Evolutionary conservation across 2,888 invertebrate species (phyloP).

Genomic region (Bellardia bayeri): DNA sequence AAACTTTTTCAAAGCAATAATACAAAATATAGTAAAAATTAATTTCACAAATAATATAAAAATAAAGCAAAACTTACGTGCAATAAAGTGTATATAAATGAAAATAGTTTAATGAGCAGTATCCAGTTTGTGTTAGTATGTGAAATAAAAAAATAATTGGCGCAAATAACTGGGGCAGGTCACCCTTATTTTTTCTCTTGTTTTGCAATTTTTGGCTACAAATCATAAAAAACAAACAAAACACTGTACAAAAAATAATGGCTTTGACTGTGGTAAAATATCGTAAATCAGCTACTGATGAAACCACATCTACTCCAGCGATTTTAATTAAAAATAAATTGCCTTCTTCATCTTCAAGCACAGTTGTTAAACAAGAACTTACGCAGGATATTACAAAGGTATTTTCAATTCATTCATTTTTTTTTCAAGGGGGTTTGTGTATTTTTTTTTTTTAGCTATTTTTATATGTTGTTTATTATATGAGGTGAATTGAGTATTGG

Average conservation of each 20-base stretch:
- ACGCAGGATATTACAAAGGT: slow-evolving; percentile 45
- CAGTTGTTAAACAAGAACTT: slow-evolving; percentile 9
- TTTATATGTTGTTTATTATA: background rate
- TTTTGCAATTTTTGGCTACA: background rate
- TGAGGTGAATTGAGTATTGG: too few species aligned
- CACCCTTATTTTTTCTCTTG: slow-evolving; percentile 3
- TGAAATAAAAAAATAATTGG: slow-evolving; percentile 13
- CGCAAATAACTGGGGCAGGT: slow-evolving; percentile 46
- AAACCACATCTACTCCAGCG: slow-evolving; percentile 70
- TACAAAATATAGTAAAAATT: background rate
- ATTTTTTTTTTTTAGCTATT: background rate
- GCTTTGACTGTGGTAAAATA: slow-evolving; percentile 79
- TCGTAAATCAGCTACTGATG: slow-evolving; percentile 74
- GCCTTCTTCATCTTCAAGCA: slow-evolving; percentile 51
- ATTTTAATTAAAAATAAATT: slow-evolving; percentile 73
- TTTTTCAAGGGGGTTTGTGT: background rate
- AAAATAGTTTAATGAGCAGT: background rate
- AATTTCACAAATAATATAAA: background rate
- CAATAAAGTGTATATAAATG: background rate
- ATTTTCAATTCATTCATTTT: slow-evolving; percentile 1
- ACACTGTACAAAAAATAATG: slow-evolving; percentile 73
- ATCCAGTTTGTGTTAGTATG: background rate
- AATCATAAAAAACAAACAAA: background rate
- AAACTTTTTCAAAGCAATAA: background rate
- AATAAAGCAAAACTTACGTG: background rate